These are phyloP conservation scores for Trogon melanurus DNA, from an alignment of 2,113 vertebrate species.

Conservation along the genomic window DNA sequence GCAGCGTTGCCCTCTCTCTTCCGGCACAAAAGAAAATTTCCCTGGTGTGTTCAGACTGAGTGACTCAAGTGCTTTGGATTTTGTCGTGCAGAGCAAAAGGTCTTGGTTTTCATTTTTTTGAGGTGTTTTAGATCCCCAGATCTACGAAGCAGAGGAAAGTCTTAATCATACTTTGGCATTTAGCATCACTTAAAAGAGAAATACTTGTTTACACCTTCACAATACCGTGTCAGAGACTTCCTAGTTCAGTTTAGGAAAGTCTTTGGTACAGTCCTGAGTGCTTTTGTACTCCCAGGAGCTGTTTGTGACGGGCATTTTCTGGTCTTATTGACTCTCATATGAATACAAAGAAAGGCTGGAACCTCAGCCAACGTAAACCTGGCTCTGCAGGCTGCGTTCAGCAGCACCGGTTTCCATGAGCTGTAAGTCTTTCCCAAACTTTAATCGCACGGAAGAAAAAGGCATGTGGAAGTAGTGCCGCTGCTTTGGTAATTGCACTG, in stretches of 20 bases:
- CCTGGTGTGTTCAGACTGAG: neutral
- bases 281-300: slow-evolving; percentile 23
- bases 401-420: slow-evolving; percentile 4
- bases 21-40: neutral
- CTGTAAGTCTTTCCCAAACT: neutral
- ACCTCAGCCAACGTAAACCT: slow-evolving; percentile 47
- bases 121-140: neutral
- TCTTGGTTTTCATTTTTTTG: neutral
- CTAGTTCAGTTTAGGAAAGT: neutral
- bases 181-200: neutral
- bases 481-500: neutral
- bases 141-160: neutral
- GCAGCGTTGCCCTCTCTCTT: neutral
- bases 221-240: neutral
- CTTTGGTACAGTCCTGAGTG: neutral
- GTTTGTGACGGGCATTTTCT: slow-evolving; percentile 22
- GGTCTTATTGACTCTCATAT: slow-evolving; percentile 36
- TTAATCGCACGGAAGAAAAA: neutral
- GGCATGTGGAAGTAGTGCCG: neutral
- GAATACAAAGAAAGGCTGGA: slow-evolving; percentile 43
- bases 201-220: neutral
- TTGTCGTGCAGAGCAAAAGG: neutral
- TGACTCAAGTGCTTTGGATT: neutral
- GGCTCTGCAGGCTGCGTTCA: slow-evolving; percentile 10
- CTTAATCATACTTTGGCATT: neutral